These are phyloP conservation scores for Cheilosia urbana DNA, from an alignment of 2,888 invertebrate species.

Conservation along the genomic window DNA sequence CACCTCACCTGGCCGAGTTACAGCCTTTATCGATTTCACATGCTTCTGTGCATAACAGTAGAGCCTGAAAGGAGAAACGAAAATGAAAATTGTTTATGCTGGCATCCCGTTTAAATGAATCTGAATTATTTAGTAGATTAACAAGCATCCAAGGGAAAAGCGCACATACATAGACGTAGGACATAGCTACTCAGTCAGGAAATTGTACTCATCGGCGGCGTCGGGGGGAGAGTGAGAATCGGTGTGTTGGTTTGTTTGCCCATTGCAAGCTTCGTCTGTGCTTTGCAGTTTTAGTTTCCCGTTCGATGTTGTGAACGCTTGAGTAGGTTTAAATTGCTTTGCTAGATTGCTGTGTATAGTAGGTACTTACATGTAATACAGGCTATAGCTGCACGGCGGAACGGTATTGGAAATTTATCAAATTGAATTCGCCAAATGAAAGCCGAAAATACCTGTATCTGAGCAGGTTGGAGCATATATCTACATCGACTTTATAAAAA, in stretches of 20 bases:
- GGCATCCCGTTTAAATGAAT: constrained; percentile 44
- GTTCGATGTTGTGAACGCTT: constrained; percentile 47
- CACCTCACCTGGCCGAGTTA: constrained; percentile 90
- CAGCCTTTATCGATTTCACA: constrained; percentile 96
- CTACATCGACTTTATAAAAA: constrained; percentile 41
- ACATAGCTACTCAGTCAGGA: constrained; percentile 28
- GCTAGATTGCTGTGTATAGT: not conserved
- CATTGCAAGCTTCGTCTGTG: not conserved
- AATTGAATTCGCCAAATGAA: constrained; percentile 19
- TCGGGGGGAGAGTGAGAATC: not conserved
- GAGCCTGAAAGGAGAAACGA: constrained; percentile 86
- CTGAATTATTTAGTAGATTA: constrained; percentile 70
- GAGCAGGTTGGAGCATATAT: not conserved
- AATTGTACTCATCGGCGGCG: constrained; percentile 24
- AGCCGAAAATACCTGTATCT: not conserved
- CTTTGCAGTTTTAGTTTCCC: constrained; percentile 24
- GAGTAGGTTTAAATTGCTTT: constrained; percentile 48
- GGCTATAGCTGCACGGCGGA: not conserved
- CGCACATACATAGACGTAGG: not conserved
- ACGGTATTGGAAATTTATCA: constrained; percentile 24
- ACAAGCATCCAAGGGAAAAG: constrained; percentile 41
- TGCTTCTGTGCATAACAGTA: constrained; percentile 99
- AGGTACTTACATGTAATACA: not conserved
- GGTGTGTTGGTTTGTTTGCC: not conserved
- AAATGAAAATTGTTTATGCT: constrained; percentile 17